Conservation (phyloP, 2,888 invertebrate genomes). For the Eristalinus aeneus region DNA sequence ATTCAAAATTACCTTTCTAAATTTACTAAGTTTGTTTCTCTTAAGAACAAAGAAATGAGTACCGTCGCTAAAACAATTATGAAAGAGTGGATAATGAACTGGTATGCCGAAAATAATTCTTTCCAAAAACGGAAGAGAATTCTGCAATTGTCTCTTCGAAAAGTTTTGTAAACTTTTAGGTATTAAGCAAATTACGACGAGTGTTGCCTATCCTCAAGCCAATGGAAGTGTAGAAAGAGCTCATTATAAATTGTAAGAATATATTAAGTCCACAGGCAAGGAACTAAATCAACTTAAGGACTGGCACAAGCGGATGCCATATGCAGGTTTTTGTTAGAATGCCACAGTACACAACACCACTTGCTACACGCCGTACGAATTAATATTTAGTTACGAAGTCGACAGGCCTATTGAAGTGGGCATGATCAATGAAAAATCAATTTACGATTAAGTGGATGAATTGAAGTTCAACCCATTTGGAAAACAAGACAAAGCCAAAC, state of each 20-base stretch:
- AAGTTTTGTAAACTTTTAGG: background rate
- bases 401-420: background rate
- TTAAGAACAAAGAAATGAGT: background rate
- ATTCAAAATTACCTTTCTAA: conserved; percentile 51
- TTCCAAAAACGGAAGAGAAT: conserved; percentile 15
- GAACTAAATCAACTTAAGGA: conserved; percentile 3
- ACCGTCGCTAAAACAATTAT: conserved; percentile 20
- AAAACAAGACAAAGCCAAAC: background rate
- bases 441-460: conserved; percentile 16
- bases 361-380: background rate
- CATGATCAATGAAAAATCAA: background rate
- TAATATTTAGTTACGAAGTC: background rate
- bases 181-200: background rate
- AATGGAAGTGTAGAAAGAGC: background rate
- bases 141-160: conserved; percentile 6
- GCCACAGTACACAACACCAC: no score
- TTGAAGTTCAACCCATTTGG: background rate
- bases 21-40: conserved; percentile 39
- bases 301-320: conserved; percentile 1
- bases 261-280: conserved; percentile 2
- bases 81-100: conserved; percentile 7
- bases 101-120: conserved; percentile 20
- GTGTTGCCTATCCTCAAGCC: background rate
- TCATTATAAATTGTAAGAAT: background rate
- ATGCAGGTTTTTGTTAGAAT: no score